Percentiles rank a stretch among this genome's conserved stretches.
phyloP scores from a whole-genome alignment of 1,140 invertebrate species.

The Episyrphus balteatus region DNA sequence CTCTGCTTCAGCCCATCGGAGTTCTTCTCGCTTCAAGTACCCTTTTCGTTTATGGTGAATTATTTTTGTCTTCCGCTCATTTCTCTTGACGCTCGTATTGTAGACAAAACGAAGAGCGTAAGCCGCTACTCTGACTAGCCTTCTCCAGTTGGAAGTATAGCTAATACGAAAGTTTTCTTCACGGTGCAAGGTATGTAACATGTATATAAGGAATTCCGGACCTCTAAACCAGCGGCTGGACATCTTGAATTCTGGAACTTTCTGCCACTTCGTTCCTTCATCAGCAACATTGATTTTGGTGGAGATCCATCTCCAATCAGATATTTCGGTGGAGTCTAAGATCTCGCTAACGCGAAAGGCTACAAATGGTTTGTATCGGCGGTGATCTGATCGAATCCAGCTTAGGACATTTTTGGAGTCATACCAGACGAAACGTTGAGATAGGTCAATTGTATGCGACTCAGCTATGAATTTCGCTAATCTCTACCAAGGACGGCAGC shows the following conservation, averaged over 20 bases:
- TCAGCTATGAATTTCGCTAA: too few relatives aligned
- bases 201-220: neutral
- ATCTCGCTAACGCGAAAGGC: conserved; percentile 32
- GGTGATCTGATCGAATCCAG: conserved; percentile 22
- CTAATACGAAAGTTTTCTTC: neutral
- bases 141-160: neutral
- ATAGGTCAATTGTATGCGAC: too few relatives aligned
- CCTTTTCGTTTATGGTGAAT: neutral
- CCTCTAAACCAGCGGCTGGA: neutral
- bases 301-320: conserved; percentile 19
- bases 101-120: neutral
- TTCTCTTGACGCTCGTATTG: neutral
- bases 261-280: conserved; percentile 10
- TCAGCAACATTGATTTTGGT: conserved; percentile 16
- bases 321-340: conserved; percentile 12
- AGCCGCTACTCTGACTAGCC: neutral
- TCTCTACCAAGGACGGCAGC: conserved; percentile 23
- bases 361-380: conserved; percentile 29
- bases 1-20: neutral
- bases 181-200: neutral
- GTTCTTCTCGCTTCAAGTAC: neutral
- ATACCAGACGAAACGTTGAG: too few relatives aligned
- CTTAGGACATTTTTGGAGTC: too few relatives aligned
- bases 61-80: neutral
- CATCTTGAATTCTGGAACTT: neutral